A percentile compares a stretch with the other conserved stretches of the same genome.
These are phyloP conservation scores for Caenorhabditis panamensis DNA, from an alignment of 2,888 invertebrate genomes.

Conservation along the genomic window DNA sequence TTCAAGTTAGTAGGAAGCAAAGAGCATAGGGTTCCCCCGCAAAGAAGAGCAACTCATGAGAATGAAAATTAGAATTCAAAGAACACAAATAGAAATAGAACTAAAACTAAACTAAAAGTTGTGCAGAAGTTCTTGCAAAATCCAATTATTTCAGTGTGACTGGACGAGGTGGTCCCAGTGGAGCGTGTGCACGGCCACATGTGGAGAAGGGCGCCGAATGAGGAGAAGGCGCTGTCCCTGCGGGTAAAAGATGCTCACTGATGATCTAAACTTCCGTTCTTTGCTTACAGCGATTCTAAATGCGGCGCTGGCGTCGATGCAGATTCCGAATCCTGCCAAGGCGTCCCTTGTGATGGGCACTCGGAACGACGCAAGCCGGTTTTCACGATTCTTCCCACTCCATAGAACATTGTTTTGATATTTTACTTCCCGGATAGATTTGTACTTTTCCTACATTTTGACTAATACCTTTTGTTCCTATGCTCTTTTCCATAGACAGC, in stretches of 20 bases:
- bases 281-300: conserved; percentile 45
- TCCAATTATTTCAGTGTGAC: conserved; percentile 60
- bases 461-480: background rate
- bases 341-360: conserved; percentile 35
- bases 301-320: conserved; percentile 65
- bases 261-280: conserved; percentile 1
- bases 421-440: no score
- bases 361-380: conserved; percentile 51
- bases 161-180: conserved; percentile 74
- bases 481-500: conserved; percentile 31
- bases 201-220: conserved; percentile 68
- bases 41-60: no score
- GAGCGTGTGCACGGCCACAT: conserved; percentile 70
- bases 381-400: conserved; percentile 45
- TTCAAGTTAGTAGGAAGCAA: conserved; percentile 49
- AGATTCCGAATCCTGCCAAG: conserved; percentile 60
- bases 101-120: no score
- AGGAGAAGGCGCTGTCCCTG: conserved; percentile 71
- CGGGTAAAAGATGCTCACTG: conserved; percentile 43
- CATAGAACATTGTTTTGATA: background rate
- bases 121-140: conserved; percentile 32
- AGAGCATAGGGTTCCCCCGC: no score
- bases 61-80: no score
- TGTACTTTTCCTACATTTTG: background rate
- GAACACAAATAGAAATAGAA: no score